Evolutionary conservation across 2,797 vertebrate genomes (phyloP), one percentile per base, ranked within the genome.

Genomic region (Distichodus sexfasciatus): DNA sequence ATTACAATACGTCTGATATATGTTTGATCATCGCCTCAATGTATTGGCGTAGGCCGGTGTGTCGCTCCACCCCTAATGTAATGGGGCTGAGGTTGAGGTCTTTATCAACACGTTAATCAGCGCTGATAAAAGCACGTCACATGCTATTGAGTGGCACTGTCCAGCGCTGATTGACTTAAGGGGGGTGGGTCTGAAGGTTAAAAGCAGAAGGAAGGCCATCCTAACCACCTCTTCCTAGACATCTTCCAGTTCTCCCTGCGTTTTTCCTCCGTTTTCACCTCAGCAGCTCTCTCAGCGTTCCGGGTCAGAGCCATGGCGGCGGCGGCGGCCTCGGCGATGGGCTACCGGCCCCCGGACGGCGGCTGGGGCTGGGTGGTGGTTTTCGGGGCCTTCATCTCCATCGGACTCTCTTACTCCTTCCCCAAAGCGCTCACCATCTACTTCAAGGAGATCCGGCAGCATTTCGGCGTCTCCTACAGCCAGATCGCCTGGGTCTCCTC

Each of bases 341-440:
- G 7, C 17, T 59, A 70, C 36, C 81, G 72, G 31, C 87, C 87
- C 1, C 88, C 82, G 0, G 92, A 94, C 0, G 91, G 91, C 0
- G 93, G 92, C 21, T 93, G 90, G 91, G 91, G 91, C 0, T 93
- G 91, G 90, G 60, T 78, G 15, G 88, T 94, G 60, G 89, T 91
- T 11, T 46, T 92, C 0, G 91, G 88, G 0, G 88, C 92, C 29
- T 91, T 94, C 57, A 54, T 94, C 35, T 88, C 90, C 61, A 90
- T 93, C 2, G 92, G 92, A 72, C 93, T 96, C 24, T 92, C 92
- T 0, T 92, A 93, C 1, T 83, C 91, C 46, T 93, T 92, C 4
- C 88, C 91, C 31, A 94, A 95, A 87, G 85, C 82, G 44, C 53
- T 93, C 40, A 90, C 92, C 58, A 90, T 93, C 76, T 91, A 93